Evolutionary conservation across 37 sponge, comb jelly and placozoan species (phyloP), one percentile per base, ranked within the genome.

Genomic region (Beroe forskalii): DNA sequence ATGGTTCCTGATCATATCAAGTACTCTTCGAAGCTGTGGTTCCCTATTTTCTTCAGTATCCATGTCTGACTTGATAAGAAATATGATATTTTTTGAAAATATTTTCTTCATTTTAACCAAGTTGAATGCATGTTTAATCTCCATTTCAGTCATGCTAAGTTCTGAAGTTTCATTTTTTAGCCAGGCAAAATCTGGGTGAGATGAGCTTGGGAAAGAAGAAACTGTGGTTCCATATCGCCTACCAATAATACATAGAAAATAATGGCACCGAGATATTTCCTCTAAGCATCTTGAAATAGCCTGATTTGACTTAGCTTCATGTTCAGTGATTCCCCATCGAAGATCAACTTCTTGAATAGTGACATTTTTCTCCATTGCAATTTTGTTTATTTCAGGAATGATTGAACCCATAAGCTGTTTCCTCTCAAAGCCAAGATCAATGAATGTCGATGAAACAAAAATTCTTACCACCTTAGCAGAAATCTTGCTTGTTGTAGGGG

Each of bases 261-360:
- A 94, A 64, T 99, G 91, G 40, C 95, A 94, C 12, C 92, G 90
- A 25, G 92, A 91, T 33, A 96, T 93, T 92, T 99, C 99, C 0
- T 66, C 66, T 28, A 99, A 93, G 69, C 99, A 99, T 1, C 96
- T 94, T 62, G 94, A 94, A 48, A 99, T 63, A 22, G 94, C 93
- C 90, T 92, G 93, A 48, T 94, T 93, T 86, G 92, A 93, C 32
- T 91, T 69, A 12, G 93, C 72, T 27, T 96, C 97, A 42, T 93
- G 91, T 89, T 96, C 95, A 19, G 96, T 99, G n/a, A 99, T 94
- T 37, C 99, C 99, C 99, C 99, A 99, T 0, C 99, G 92, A 32
- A 99, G 93, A 89, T 99, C 99, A 36, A 96, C 94, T 72, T 99
- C 99, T 72, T 94, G 95, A 33, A 99, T 40, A 30, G 92, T 94